These are phyloP conservation scores for Spea hammondii DNA, from an alignment of 2,797 vertebrate genomes.

Conservation along the genomic window DNA sequence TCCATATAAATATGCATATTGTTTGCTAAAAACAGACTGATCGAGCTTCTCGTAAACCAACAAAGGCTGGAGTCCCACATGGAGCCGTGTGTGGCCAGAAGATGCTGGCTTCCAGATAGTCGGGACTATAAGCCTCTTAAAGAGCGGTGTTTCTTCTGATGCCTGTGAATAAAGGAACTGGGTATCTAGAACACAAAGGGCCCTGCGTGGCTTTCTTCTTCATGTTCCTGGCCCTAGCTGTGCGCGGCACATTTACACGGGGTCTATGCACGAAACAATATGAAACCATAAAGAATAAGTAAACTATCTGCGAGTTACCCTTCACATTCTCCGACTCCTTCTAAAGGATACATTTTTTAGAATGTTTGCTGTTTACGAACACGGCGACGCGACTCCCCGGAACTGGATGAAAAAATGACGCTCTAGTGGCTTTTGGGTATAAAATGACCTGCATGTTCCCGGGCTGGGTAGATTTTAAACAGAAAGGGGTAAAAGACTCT, in stretches of 20 bases:
- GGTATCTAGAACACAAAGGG: conserved; percentile 13
- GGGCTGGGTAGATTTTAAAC: too few relatives aligned
- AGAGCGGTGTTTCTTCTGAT: conserved; percentile 24
- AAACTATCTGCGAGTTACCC: too few relatives aligned
- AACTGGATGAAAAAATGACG: too few relatives aligned
- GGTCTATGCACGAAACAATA: background rate
- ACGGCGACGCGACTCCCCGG: too few relatives aligned
- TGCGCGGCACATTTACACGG: background rate
- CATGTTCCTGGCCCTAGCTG: background rate
- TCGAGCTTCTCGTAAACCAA: conserved; percentile 19
- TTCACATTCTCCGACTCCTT: too few relatives aligned
- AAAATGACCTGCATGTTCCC: too few relatives aligned
- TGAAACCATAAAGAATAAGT: too few relatives aligned
- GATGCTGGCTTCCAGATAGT: conserved; percentile 41
- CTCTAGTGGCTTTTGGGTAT: too few relatives aligned
- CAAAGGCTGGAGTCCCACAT: conserved; percentile 30
- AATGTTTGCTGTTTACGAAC: too few relatives aligned
- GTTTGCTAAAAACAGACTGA: conserved; percentile 30
- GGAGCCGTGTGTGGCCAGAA: conserved; percentile 44
- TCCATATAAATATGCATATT: background rate
- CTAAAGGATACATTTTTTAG: too few relatives aligned
- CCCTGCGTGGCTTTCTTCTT: conserved; percentile 6
- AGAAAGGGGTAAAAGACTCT: too few relatives aligned
- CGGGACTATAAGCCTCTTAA: conserved; percentile 44
- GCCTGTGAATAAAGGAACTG: conserved; percentile 30